A percentile compares a stretch with the other conserved stretches of the same genome.
phyloP scores from a whole-genome alignment of 2,113 vertebrate genomes.

The Chinchilla lanigera region DNA sequence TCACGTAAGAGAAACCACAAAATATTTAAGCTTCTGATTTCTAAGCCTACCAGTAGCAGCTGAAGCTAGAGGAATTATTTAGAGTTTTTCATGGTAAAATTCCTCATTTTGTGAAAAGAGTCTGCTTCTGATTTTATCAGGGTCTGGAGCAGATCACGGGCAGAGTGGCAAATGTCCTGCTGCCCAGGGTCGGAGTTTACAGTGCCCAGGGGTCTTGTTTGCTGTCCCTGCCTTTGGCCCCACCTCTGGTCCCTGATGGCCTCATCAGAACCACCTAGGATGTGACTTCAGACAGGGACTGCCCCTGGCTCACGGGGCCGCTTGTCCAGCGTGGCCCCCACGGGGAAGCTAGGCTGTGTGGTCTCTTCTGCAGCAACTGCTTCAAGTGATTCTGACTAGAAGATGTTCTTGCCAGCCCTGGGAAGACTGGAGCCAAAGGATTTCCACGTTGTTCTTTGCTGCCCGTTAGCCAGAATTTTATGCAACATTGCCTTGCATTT shows the following conservation, averaged over 20 bases:
- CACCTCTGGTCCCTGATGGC: background rate
- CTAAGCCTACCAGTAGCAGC: background rate
- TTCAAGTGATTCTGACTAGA: background rate
- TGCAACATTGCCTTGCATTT: background rate
- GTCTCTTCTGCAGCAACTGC: background rate
- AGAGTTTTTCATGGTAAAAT: background rate
- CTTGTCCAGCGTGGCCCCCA: no score
- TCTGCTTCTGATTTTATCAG: background rate
- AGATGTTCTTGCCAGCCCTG: background rate
- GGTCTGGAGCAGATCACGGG: background rate
- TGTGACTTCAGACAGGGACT: background rate
- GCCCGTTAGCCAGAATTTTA: background rate
- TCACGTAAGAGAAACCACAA: background rate
- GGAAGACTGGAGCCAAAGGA: background rate
- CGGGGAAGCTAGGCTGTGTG: no score
- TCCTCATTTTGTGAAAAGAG: background rate
- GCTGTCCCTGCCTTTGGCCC: background rate
- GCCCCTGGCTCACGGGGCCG: no score
- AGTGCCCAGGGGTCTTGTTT: background rate
- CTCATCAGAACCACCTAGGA: background rate
- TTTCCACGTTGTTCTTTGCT: background rate
- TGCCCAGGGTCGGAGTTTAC: background rate
- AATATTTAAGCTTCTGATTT: background rate
- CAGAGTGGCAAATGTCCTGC: background rate
- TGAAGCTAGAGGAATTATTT: background rate